A percentile compares a stretch with the other conserved stretches of the same genome.
These are phyloP conservation scores for Protosalanx chinensis DNA, from an alignment of 2,797 vertebrate species.

Conservation along the genomic window DNA sequence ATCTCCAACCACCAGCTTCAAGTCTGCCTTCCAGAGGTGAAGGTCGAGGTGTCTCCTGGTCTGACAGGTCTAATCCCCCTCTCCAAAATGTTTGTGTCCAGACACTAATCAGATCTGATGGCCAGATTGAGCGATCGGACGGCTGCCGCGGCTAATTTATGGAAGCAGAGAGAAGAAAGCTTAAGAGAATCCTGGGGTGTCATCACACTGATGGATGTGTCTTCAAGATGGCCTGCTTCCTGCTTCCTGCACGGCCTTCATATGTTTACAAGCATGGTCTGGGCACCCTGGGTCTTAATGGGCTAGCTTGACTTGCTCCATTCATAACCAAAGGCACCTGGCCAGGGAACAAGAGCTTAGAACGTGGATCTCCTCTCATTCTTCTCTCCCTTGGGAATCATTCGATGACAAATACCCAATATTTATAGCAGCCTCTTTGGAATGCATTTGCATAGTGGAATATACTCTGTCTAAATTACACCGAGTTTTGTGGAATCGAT, in stretches of 20 bases:
- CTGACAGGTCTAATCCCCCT: slow-evolving; percentile 71
- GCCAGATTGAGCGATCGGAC: slow-evolving; percentile 67
- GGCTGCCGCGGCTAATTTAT: slow-evolving; percentile 71
- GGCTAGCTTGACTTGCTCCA: slow-evolving; percentile 35
- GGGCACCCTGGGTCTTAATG: slow-evolving; percentile 49
- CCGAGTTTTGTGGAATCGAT: slow-evolving; percentile 8
- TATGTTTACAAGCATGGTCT: slow-evolving; percentile 57
- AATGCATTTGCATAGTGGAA: neutral
- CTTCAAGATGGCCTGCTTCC: slow-evolving; percentile 42
- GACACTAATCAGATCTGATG: slow-evolving; percentile 69
- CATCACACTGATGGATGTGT: slow-evolving; percentile 64
- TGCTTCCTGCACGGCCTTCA: slow-evolving; percentile 45
- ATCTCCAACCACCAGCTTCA: slow-evolving; percentile 6
- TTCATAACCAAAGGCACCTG: slow-evolving; percentile 31
- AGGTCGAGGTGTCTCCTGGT: slow-evolving; percentile 56
- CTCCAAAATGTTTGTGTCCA: slow-evolving; percentile 69
- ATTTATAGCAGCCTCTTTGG: neutral
- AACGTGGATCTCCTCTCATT: neutral
- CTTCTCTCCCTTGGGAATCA: neutral
- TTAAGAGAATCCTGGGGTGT: slow-evolving; percentile 72
- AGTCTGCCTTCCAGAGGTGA: slow-evolving; percentile 64
- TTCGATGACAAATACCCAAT: neutral
- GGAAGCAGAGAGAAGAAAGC: slow-evolving; percentile 64
- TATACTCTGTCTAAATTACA: slow-evolving; percentile 10
- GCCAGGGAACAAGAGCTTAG: neutral